Evolutionary conservation across 2,888 invertebrate species (phyloP), one percentile per base, ranked within the genome.

Genomic region (Rhaphigaster nebulosa): DNA sequence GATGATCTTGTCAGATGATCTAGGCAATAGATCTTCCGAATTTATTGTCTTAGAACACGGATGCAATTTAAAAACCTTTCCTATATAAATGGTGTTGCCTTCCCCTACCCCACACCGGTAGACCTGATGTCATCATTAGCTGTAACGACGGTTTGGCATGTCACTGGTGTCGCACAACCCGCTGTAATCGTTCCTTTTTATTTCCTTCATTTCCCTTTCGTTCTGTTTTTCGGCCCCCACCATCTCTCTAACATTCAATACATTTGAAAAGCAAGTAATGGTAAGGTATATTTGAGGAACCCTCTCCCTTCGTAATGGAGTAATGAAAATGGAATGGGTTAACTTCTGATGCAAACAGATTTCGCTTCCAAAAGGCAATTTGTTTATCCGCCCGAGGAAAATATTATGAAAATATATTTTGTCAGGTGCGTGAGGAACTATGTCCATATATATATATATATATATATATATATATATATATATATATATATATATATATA

Each of bases 61-160:
- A 88, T 38, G 54, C n/a, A 88, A 88, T 88, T 88, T 88, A 88
- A 38, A 88, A 84, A 41, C 84, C 84, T 84, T 50, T 50, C 84
- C 84, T 50, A 45, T 45, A 84, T 84, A 84, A 84, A 84, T 50
- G 84, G 84, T 15, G 54, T 34, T 41, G 50, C 23, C 60, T 60
- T 60, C 60, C 60, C n/a, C 29, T 18, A 18, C 26, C 54, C 54
- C 12, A 5, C 26, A 0, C 23, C 13, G 50, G 34, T 29, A 15
- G 3, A 13, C 26, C 88, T 54, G 88, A 88, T 88, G 88, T 88
- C 88, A 88, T 88, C 88, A 88, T 88, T 88, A 88, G 88, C 34
- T 88, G 23, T 88, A 88, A 88, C 50, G 88, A 56, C 15, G 38
- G 50, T 2, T 15, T 88, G 54, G 88, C 88, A 88, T 88, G 88